Evolutionary conservation across 2,888 invertebrate species (phyloP).

Genomic region (Euzophera pinguis): DNA sequence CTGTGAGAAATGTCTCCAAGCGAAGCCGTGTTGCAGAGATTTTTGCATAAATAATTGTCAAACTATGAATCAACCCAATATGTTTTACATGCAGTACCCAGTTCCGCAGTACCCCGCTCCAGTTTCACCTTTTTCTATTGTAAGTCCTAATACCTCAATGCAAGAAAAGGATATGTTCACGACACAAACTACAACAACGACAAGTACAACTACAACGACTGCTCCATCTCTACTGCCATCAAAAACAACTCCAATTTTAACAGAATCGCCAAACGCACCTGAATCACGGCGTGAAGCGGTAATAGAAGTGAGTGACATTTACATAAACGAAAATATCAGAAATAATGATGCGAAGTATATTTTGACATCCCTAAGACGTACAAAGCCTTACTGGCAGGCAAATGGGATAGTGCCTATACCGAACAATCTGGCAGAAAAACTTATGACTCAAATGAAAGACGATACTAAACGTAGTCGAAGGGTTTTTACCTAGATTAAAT

Average conservation of each 20-base stretch:
- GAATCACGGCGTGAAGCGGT: not conserved
- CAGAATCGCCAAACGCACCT: constrained; percentile 7
- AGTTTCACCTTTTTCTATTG: not conserved
- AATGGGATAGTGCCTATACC: constrained; percentile 29
- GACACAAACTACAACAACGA: not conserved
- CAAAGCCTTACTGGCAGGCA: constrained; percentile 29
- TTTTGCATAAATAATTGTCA: constrained; percentile 28
- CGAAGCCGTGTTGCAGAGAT: constrained; percentile 34
- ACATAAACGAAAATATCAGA: constrained; percentile 8
- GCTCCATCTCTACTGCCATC: not conserved
- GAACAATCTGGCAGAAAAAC: constrained; percentile 23
- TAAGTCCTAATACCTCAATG: not conserved
- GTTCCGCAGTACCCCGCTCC: constrained; percentile 24
- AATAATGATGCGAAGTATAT: constrained; percentile 34
- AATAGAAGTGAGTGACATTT: constrained; percentile 15
- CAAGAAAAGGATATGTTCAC: constrained; percentile 9
- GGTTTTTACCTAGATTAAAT: not conserved
- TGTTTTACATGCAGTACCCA: constrained; percentile 40
- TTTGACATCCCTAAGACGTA: constrained; percentile 37
- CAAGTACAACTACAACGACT: constrained; percentile 14
- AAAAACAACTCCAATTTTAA: constrained; percentile 12
- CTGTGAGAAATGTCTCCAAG: constrained; percentile 33
- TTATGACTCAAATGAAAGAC: constrained; percentile 11
- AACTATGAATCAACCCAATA: constrained; percentile 20
- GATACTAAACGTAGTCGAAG: not conserved